These are phyloP conservation scores for Rhinichthys klamathensis DNA, from an alignment of 2,113 vertebrate genomes.

Conservation along the genomic window DNA sequence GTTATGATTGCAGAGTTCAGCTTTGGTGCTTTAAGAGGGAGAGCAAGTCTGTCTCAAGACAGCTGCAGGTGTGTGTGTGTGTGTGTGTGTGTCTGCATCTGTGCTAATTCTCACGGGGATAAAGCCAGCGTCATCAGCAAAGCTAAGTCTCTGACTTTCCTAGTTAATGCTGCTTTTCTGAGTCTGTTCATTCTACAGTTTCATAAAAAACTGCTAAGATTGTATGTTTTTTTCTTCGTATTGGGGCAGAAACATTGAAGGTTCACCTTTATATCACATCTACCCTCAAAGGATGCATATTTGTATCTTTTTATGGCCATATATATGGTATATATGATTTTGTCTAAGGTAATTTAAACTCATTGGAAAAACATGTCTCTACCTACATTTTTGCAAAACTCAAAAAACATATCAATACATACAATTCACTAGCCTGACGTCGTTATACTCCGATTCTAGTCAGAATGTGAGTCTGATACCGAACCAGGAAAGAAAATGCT, in stretches of 20 bases:
- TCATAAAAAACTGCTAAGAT: neutral
- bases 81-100: slow-evolving; percentile 30
- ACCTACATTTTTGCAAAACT: neutral
- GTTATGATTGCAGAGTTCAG: slow-evolving; percentile 23
- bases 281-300: neutral
- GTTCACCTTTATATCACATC: neutral
- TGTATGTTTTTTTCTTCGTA: neutral
- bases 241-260: neutral
- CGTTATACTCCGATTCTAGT: too few relatives aligned
- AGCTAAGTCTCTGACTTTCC: slow-evolving; percentile 11
- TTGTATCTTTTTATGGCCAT: neutral
- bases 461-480: too few relatives aligned
- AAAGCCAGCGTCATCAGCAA: slow-evolving; percentile 35
- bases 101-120: slow-evolving; percentile 26
- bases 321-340: neutral
- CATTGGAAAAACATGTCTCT: neutral
- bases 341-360: neutral
- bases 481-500: too few relatives aligned
- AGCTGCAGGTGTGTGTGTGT: slow-evolving; percentile 13
- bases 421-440: too few relatives aligned
- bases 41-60: neutral
- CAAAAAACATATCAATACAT: neutral
- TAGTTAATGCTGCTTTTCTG: neutral
- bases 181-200: neutral
- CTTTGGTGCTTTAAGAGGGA: neutral